Conservation (phyloP, 1,140 invertebrate genomes). For the Dendroctonus valens region DNA sequence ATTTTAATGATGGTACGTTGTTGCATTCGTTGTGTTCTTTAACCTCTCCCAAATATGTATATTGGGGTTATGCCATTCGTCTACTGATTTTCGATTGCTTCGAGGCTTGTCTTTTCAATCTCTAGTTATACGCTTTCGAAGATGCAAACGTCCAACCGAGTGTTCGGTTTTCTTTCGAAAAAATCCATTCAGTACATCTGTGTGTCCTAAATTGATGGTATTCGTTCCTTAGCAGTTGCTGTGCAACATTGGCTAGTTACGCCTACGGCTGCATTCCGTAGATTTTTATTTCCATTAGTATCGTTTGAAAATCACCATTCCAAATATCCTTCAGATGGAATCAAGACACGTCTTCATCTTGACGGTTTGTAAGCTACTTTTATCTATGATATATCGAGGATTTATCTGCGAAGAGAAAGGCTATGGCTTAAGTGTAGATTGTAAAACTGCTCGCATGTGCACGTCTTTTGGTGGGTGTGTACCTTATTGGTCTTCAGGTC, state of each 20-base stretch:
- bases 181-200: background rate
- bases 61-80: constrained; percentile 28
- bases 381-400: background rate
- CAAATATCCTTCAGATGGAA: no score
- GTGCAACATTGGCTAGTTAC: no score
- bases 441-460: constrained; percentile 12
- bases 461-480: constrained; percentile 22
- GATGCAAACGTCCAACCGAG: constrained; percentile 1
- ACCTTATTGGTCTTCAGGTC: constrained; percentile 1
- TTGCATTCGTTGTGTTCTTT: constrained; percentile 22
- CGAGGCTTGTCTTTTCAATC: constrained; percentile 22
- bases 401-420: constrained; percentile 1
- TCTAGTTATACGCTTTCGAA: constrained; percentile 18
- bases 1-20: constrained; percentile 29
- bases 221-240: no score
- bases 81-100: constrained; percentile 24
- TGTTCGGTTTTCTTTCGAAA: background rate
- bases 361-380: no score
- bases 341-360: no score
- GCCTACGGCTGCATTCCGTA: no score
- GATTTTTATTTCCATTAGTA: no score
- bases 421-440: constrained; percentile 1
- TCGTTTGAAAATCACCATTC: no score
- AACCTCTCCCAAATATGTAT: constrained; percentile 32
- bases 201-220: no score